Base-by-base conservation (phyloP, 2,797 vertebrate genomes). In the Chloroceryle amazona region DNA sequence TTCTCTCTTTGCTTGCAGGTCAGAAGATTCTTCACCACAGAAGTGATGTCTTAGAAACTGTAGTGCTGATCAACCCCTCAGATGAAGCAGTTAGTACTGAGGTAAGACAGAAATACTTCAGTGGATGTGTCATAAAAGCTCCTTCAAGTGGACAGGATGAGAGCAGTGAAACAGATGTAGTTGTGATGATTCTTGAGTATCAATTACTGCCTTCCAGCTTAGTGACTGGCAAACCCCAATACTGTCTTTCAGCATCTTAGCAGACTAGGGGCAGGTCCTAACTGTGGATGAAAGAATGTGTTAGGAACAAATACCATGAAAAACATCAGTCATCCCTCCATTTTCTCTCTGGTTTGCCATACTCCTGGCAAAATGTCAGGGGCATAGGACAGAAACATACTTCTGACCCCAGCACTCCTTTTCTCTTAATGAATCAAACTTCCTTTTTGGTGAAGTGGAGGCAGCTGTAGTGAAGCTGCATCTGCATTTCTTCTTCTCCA, bases 1-100 rank as follows among this genome's bases (percentile, higher is more conserved):
- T 42, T 42, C 42, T 44, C 42, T 44, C 19, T 20, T 18, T 44
- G 42, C 42, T 44, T 44, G 42, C 42, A 44, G 42, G 42, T 44
- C 42, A 44, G 42, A 44, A 44, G 42, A 44, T 44, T 44, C 42
- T 44, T 44, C 42, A 44, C 42, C 42, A 44, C 42, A 44, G 42
- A 44, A 44, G 42, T 44, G 42, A 44, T 44, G 19, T 44, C 42
- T 44, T 44, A 44, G 42, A 44, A 44, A 44, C 42, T 44, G 42
- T 44, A 44, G 42, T 44, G 10, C 42, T 44, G 42, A 44, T 44
- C 42, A 44, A 44, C 20, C 42, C 42, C 42, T 44, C 42, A 44
- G 42, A 44, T 44, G 99, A 99, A 95, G 99, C 99, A 5, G 99
- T 99, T 96, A 99, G 99, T 90, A 99, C 99, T 3, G 99, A 99